Evolutionary conservation across 2,888 invertebrate genomes (phyloP), one percentile per base, ranked within the genome.

Genomic region (Andrena camellia): DNA sequence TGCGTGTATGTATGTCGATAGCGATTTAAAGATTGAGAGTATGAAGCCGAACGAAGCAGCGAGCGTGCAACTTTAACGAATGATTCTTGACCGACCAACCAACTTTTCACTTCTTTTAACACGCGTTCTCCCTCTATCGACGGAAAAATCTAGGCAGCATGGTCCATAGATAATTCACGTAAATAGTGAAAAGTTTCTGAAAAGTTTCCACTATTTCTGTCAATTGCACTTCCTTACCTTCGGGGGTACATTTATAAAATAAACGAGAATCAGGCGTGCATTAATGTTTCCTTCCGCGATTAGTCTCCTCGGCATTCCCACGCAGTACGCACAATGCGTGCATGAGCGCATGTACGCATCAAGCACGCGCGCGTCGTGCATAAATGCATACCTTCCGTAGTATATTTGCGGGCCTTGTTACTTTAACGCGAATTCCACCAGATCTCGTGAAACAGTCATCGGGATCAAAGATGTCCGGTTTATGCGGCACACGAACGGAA

Each of bases 21-120:
- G 81, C 67, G 88, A 86, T 84, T 83, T 71, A 86, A 82, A 80
- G 80, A 87, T 84, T 76, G 80, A 73, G 80, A 80, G 73, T 80
- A 42, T 77, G 80, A 83, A 81, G 71, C 80, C 80, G 70, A 77
- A 73, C 64, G 76, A 78, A 66, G 78, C 72, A 62, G 63, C 57
- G 75, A 63, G 67, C 67, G 57, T 76, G 57, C 26, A 57, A 79
- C 50, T 73, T 57, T 68, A 31, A 74, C 78, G 78, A 83, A 78
- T 69, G 4, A 76, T 70, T 66, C 31, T 59, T 35, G 8, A n/a
- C 57, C 50, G 26, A 59, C 23, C 54, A 29, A 52, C 42, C 57
- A 29, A 48, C 10, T 71, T 76, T 80, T 50, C 79, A 57, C 52
- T 50, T 72, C 48, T 13, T 26, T 50, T 52, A 50, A 23, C 31